Conservation (phyloP, 2,797 vertebrate genomes). For the Tapera naevia region DNA sequence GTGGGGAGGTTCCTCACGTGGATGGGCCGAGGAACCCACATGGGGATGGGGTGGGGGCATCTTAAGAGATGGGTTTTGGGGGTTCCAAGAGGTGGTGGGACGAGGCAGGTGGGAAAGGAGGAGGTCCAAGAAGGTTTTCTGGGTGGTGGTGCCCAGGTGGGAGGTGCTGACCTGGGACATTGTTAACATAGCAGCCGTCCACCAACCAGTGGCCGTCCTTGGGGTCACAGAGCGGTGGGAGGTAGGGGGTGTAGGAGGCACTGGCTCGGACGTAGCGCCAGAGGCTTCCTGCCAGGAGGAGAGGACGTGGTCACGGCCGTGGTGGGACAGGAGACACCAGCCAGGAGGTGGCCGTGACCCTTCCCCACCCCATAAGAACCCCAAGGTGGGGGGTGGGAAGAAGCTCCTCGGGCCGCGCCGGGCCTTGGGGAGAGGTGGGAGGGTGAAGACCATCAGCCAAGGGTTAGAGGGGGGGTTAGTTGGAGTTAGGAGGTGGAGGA, state of each 20-base stretch:
- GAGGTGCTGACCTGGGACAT: constrained; percentile 94
- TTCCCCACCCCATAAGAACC: too few species aligned
- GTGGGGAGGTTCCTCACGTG: too few species aligned
- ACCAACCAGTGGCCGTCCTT: constrained; percentile 97
- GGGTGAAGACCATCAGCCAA: neutral
- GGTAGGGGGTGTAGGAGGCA: constrained; percentile 95
- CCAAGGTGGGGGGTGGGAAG: neutral
- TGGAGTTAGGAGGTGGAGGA: neutral
- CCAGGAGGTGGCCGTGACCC: neutral
- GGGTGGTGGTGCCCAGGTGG: neutral
- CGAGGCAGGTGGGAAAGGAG: too few species aligned
- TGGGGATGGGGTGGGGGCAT: too few species aligned
- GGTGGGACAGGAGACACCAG: too few species aligned
- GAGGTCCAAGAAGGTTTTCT: too few species aligned
- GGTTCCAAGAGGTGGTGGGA: too few species aligned
- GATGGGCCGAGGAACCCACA: too few species aligned
- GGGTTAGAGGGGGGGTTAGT: constrained; percentile 28
- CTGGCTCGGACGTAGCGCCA: constrained; percentile 97
- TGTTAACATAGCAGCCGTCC: constrained; percentile 99
- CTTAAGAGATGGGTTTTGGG: too few species aligned
- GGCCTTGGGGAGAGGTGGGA: neutral
- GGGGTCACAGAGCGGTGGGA: constrained; percentile 96
- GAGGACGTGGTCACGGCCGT: constrained; percentile 38
- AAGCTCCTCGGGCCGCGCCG: fast-evolving
- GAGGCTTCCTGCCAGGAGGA: constrained; percentile 83